Conservation (phyloP, 2,797 vertebrate genomes). For the Pterois miles region DNA sequence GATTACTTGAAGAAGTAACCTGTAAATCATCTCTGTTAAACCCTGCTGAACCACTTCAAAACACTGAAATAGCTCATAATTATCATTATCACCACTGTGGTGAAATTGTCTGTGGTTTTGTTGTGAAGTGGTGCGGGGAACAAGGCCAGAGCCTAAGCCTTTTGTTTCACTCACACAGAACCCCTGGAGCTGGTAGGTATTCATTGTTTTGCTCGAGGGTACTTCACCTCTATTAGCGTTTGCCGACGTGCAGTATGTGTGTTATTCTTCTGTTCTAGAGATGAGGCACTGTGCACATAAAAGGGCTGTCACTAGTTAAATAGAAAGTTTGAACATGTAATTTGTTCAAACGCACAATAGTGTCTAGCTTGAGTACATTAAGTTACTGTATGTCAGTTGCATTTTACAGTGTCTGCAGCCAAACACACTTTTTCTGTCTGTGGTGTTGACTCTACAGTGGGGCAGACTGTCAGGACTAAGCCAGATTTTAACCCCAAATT, state of each 20-base stretch:
- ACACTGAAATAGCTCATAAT: constrained; percentile 13
- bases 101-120: background rate
- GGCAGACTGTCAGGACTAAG: background rate
- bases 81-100: constrained; percentile 23
- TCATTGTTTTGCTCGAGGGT: background rate
- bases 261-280: background rate
- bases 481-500: background rate
- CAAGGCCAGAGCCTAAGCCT: background rate
- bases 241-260: too few relatives aligned
- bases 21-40: constrained; percentile 5
- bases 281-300: background rate
- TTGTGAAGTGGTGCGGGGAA: constrained; percentile 4
- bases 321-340: background rate
- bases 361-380: background rate
- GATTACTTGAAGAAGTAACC: constrained; percentile 12
- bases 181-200: background rate
- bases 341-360: background rate
- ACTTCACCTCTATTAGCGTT: background rate
- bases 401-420: background rate
- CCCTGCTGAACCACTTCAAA: constrained; percentile 34
- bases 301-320: background rate
- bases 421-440: background rate
- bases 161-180: background rate
- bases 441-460: background rate
- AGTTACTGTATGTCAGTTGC: background rate